These are phyloP conservation scores for Zosterops borbonicus DNA, from an alignment of 2,113 vertebrate genomes.

Conservation along the genomic window DNA sequence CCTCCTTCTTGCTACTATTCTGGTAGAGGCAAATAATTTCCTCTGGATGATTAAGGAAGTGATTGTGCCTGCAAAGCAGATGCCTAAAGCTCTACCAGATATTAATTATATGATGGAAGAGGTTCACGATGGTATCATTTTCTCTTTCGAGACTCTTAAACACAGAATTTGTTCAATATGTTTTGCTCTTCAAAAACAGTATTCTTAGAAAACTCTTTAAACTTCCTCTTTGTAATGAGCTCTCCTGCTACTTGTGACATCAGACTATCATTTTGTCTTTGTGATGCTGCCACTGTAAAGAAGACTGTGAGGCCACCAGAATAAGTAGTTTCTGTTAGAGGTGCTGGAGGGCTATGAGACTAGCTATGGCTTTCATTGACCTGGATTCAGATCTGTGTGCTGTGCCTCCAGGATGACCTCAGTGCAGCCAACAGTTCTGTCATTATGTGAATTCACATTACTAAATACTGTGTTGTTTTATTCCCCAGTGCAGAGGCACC, in stretches of 20 bases:
- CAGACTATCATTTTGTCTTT: neutral
- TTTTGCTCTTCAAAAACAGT: neutral
- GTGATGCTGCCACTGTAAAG: neutral
- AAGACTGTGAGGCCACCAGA: neutral
- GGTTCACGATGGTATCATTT: neutral
- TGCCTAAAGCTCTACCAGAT: neutral
- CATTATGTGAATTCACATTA: neutral
- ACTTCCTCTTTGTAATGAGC: neutral
- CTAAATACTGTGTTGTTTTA: neutral
- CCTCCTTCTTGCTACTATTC: neutral
- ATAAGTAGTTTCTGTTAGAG: neutral
- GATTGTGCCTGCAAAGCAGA: neutral
- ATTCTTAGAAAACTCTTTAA: neutral
- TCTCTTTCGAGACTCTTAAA: neutral
- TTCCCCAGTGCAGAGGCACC: rapidly evolving
- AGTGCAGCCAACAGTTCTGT: neutral
- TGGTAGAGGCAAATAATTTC: neutral
- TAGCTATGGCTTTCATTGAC: neutral
- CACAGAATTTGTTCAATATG: neutral
- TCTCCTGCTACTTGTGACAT: neutral
- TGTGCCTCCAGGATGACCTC: neutral
- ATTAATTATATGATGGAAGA: neutral
- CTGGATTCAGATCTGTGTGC: neutral
- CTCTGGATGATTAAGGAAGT: neutral
- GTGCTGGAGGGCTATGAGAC: neutral